Conservation (phyloP, 2,113 vertebrate species). For the Seriola quinqueradiata region DNA sequence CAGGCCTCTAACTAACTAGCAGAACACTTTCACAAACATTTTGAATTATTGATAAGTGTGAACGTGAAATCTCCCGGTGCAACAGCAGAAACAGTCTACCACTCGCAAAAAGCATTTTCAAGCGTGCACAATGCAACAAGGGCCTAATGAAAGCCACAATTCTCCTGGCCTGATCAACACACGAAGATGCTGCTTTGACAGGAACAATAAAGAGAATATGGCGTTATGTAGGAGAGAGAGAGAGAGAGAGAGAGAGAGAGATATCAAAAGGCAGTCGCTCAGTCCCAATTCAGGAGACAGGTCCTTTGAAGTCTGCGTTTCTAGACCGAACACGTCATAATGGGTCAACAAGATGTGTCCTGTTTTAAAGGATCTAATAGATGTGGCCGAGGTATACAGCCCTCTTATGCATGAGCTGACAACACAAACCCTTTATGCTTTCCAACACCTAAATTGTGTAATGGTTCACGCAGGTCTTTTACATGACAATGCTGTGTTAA, state of each 20-base stretch:
- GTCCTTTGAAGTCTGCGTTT: slow-evolving; percentile 12
- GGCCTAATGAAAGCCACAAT: neutral
- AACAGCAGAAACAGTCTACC: slow-evolving; percentile 1
- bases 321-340: neutral
- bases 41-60: slow-evolving; percentile 49
- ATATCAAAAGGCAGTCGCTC: slow-evolving; percentile 38
- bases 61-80: slow-evolving; percentile 19
- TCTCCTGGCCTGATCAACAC: slow-evolving; percentile 1
- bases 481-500: too few species aligned
- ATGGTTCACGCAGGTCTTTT: neutral
- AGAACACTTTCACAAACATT: slow-evolving; percentile 22
- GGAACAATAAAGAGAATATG: slow-evolving; percentile 28
- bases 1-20: neutral
- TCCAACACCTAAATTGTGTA: neutral
- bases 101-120: neutral
- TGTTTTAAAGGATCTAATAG: neutral
- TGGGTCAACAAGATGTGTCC: slow-evolving; percentile 5
- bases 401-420: neutral
- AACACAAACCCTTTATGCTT: neutral
- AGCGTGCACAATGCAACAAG: neutral
- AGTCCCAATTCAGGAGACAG: slow-evolving; percentile 5
- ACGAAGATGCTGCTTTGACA: slow-evolving; percentile 14
- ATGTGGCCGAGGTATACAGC: neutral
- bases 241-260: neutral
- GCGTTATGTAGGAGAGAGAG: slow-evolving; percentile 6